A percentile compares a stretch with the other conserved stretches of the same genome.
phyloP scores from a whole-genome alignment of 2,797 vertebrate species.

The Enteromius fasciolatus region DNA sequence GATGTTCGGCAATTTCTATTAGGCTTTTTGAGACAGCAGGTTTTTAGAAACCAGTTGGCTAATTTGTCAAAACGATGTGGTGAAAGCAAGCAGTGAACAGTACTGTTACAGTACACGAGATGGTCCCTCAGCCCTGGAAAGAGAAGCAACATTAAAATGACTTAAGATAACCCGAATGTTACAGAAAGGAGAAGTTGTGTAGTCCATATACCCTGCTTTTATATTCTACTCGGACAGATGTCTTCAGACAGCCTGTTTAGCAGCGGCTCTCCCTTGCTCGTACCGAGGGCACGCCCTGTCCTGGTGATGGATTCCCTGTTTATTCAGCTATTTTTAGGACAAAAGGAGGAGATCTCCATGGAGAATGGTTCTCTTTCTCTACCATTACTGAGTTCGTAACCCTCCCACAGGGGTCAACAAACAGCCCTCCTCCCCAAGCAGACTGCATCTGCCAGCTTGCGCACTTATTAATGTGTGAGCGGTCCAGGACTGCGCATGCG shows the following conservation, averaged over 20 bases:
- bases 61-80: slow-evolving; percentile 37
- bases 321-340: slow-evolving; percentile 67
- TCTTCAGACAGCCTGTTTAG: slow-evolving; percentile 59
- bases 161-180: not conserved
- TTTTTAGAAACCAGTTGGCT: slow-evolving; percentile 29
- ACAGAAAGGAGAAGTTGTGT: not conserved
- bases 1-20: not conserved
- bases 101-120: not conserved
- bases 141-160: not conserved
- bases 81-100: not conserved
- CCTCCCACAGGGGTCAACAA: slow-evolving; percentile 74
- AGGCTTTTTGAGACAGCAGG: not conserved
- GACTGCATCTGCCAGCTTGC: slow-evolving; percentile 66
- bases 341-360: slow-evolving; percentile 63
- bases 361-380: slow-evolving; percentile 64
- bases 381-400: slow-evolving; percentile 60
- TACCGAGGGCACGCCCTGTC: slow-evolving; percentile 66
- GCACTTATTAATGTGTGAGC: slow-evolving; percentile 70
- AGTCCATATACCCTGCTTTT: not conserved
- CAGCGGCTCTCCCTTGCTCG: slow-evolving; percentile 56
- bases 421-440: slow-evolving; percentile 62
- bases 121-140: not conserved
- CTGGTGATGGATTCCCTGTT: slow-evolving; percentile 63
- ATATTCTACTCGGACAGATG: slow-evolving; percentile 40
- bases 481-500: slow-evolving; percentile 19